These are phyloP conservation scores for Danio albolineatus DNA, from an alignment of 2,797 vertebrate genomes.

Conservation along the genomic window DNA sequence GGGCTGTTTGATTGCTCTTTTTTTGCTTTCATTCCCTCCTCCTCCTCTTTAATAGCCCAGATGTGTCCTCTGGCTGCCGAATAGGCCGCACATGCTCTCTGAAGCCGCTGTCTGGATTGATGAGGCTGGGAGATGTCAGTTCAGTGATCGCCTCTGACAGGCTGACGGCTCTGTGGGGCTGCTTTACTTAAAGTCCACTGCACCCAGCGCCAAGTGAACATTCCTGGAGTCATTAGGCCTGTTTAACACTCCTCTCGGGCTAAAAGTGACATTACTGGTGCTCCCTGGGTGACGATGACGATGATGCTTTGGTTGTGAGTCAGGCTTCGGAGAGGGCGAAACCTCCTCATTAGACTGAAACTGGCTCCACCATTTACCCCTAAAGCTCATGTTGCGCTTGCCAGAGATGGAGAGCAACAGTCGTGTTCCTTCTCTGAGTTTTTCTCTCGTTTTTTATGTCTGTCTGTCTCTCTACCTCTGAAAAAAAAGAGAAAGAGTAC, in stretches of 20 bases:
- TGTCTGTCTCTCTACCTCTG: background rate
- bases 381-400: slow-evolving; percentile 12
- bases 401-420: slow-evolving; percentile 34
- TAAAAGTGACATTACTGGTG: slow-evolving; percentile 62
- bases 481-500: slow-evolving; percentile 10
- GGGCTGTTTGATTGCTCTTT: slow-evolving; percentile 59
- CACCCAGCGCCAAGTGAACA: slow-evolving; percentile 65
- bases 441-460: slow-evolving; percentile 4
- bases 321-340: slow-evolving; percentile 21
- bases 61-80: slow-evolving; percentile 56
- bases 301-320: slow-evolving; percentile 45
- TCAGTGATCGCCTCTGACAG: slow-evolving; percentile 62
- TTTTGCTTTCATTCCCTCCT: background rate
- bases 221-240: slow-evolving; percentile 69
- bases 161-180: slow-evolving; percentile 60
- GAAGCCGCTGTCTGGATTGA: slow-evolving; percentile 62
- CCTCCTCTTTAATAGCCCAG: slow-evolving; percentile 58
- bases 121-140: slow-evolving; percentile 62
- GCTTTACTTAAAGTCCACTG: slow-evolving; percentile 66
- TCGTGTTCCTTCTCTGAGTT: slow-evolving; percentile 22
- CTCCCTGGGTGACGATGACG: slow-evolving; percentile 50
- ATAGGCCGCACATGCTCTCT: slow-evolving; percentile 42
- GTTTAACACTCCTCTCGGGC: slow-evolving; percentile 65
- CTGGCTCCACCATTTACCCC: slow-evolving; percentile 26
- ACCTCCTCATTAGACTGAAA: slow-evolving; percentile 37